phyloP scores from a whole-genome alignment of 2,797 vertebrate genomes.

The Uromys caudimaculatus region DNA sequence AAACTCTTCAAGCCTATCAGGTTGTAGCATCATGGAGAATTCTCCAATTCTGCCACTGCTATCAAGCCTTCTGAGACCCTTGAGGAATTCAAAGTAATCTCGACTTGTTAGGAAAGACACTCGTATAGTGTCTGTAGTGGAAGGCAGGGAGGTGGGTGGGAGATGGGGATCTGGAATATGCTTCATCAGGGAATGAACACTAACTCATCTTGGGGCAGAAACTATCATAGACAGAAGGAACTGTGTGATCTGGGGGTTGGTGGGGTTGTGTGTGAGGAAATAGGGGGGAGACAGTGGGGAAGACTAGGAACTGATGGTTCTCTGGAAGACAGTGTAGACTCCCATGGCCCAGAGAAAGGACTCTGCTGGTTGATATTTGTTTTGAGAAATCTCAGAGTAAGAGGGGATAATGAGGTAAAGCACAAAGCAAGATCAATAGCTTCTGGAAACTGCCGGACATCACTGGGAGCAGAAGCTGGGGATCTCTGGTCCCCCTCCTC shows the following conservation, averaged over 20 bases:
- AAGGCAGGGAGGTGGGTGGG: not conserved
- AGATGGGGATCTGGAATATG: not conserved
- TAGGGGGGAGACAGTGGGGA: not conserved
- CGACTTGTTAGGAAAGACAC: not conserved
- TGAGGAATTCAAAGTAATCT: not conserved
- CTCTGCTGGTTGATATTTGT: slow-evolving; percentile 2
- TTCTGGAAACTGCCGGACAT: not conserved
- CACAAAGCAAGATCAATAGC: not conserved
- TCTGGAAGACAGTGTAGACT: not conserved
- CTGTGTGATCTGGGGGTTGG: not conserved
- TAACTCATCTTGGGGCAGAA: not conserved
- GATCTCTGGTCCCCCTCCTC: not conserved
- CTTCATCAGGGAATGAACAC: not conserved
- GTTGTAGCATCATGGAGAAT: not conserved
- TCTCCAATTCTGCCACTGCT: not conserved
- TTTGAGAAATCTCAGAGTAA: slow-evolving; percentile 25
- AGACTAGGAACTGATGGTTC: not conserved
- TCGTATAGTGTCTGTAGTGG: not conserved
- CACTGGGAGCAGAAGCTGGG: not conserved
- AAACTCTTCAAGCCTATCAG: not conserved
- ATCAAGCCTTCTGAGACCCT: not conserved
- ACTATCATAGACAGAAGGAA: not conserved
- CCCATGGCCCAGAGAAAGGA: not conserved
- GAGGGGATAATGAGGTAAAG: not conserved
- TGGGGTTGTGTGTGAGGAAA: not conserved